Evolutionary conservation across 1,140 invertebrate species (phyloP).

Genomic region (Achatina immaculata): DNA sequence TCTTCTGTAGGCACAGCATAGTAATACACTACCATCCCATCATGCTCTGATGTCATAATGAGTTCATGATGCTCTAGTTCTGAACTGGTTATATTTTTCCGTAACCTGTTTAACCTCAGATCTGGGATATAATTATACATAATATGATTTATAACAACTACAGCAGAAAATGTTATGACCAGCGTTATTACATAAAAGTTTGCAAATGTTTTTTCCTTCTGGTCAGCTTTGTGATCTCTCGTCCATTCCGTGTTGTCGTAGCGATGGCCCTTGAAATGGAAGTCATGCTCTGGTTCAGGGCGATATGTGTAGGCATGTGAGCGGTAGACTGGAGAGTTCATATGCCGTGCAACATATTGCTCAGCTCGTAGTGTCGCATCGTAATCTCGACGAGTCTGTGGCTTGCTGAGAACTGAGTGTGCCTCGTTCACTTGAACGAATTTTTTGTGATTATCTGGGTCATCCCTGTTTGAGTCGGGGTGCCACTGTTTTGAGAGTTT

Average conservation of each 20-base stretch:
- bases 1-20: constrained; percentile 17
- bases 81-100: neutral
- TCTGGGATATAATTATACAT: neutral
- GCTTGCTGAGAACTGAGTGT: constrained; percentile 14
- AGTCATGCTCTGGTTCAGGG: neutral
- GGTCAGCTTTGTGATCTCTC: neutral
- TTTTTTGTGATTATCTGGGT: constrained; percentile 2
- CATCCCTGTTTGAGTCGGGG: neutral
- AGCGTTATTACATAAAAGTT: neutral
- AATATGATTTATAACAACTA: constrained; percentile 1
- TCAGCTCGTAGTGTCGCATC: constrained; percentile 8
- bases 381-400: constrained; percentile 9
- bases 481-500: constrained; percentile 28
- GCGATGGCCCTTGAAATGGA: neutral
- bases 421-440: constrained; percentile 32
- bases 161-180: neutral
- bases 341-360: neutral
- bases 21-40: constrained; percentile 3
- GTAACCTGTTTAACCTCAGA: neutral
- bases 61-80: constrained; percentile 23
- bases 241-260: neutral
- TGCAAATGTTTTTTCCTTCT: neutral
- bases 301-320: constrained; percentile 7
- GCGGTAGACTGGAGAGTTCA: neutral
- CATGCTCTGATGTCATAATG: constrained; percentile 18